Base-by-base conservation (phyloP, 2,888 invertebrate genomes). In the Cactoblastis cactorum region DNA sequence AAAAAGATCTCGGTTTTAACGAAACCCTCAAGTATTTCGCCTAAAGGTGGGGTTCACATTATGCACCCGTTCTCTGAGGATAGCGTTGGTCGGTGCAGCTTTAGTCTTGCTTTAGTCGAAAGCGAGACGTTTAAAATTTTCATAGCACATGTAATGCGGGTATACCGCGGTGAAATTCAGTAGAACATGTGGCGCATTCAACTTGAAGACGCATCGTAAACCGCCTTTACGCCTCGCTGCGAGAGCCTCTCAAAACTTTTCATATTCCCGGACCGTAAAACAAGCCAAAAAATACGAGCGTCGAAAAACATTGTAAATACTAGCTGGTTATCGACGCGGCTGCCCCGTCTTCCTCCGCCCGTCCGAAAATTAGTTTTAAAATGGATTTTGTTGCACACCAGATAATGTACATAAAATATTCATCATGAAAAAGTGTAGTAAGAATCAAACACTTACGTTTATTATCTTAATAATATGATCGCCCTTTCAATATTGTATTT, bases 291-390 rank as follows among this genome's bases (percentile, higher is more conserved):
- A 88, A 88, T 88, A 88, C 87, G 86, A 86, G 77, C 82, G 71
- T 69, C 77, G 82, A 80, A 87, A 83, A 86, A 89, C 89, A 89
- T 88, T 89, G 89, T 89, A 88, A 86, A 88, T 83, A 81, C 75
- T 79, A 69, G 77, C 77, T 65, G 76, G 80, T 80, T 83, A 85
- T 86, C 85, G 83, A 72, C 72, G 74, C 65, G 61, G 66, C 67
- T 61, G 66, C 28, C 67, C 62, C 64, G 71, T 74, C 67, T 63
- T 72, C 67, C 35, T 14, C 35, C 15, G 15, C 74, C 70, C 67
- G 70, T 55, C 63, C 58, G 63, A 63, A 77, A 83, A 86, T 87
- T 85, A 84, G 82, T 85, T 88, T 82, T 78, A 84, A 83, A 87
- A 78, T 82, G 80, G 80, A 83, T 78, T 84, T 78, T 77, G 78